A percentile compares a stretch with the other conserved stretches of the same genome.
Evolutionary conservation across 2,888 invertebrate species (phyloP).

Genomic region (Carterocephalus palaemon): DNA sequence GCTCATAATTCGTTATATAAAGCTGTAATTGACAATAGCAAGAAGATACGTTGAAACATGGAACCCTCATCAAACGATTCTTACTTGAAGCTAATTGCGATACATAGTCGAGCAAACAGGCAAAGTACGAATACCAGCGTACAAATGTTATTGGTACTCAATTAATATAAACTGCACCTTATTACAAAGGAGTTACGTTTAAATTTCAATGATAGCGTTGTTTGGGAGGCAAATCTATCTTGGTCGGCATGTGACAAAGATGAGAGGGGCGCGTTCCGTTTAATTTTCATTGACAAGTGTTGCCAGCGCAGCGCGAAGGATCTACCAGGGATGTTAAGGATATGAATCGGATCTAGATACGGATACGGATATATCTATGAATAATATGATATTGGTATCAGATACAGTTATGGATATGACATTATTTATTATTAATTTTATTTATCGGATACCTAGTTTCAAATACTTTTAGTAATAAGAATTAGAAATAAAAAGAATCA

Average conservation of each 20-base stretch:
- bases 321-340: too few relatives aligned
- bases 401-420: too few relatives aligned
- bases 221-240: slow-evolving; percentile 21
- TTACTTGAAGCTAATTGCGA: slow-evolving; percentile 61
- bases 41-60: slow-evolving; percentile 31
- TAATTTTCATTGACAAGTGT: slow-evolving; percentile 65
- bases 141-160: slow-evolving; percentile 33
- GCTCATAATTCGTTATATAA: slow-evolving; percentile 3
- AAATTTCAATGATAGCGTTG: slow-evolving; percentile 28
- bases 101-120: slow-evolving; percentile 51
- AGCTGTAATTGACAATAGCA: slow-evolving; percentile 20
- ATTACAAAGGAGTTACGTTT: slow-evolving; percentile 29
- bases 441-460: too few relatives aligned
- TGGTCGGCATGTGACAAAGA: slow-evolving; percentile 51
- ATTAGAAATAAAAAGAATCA: too few relatives aligned
- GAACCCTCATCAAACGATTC: slow-evolving; percentile 44
- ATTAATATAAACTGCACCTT: slow-evolving; percentile 4
- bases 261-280: slow-evolving; percentile 55
- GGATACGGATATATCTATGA: too few relatives aligned
- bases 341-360: too few relatives aligned
- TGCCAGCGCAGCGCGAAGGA: slow-evolving; percentile 33
- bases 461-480: too few relatives aligned
- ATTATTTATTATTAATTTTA: too few relatives aligned
- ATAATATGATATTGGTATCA: too few relatives aligned
- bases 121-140: slow-evolving; percentile 35